Evolutionary conservation across 2,113 vertebrate genomes (phyloP), one percentile per base, ranked within the genome.

Genomic region (Monopterus albus): DNA sequence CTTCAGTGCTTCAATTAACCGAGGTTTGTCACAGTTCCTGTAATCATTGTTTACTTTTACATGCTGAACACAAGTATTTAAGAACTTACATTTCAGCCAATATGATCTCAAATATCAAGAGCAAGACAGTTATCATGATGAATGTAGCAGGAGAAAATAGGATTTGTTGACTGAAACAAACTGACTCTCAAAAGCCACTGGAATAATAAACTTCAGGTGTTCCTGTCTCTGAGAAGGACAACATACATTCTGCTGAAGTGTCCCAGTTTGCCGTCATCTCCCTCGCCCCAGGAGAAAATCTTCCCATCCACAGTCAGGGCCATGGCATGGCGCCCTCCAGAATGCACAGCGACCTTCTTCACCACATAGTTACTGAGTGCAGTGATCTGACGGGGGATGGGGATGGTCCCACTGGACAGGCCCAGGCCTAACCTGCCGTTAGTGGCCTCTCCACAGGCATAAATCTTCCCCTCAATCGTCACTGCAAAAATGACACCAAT

Each of bases 11-110:
- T 99, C 98, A 13, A 99, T 98, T 67, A 99, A 56, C 11, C 97
- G 93, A 5, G 98, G 98, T 60, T 99, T 99, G 89, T 99, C 98
- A 86, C 97, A 98, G 89, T 99, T 99, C 97, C 98, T 99, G n/a
- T 36, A 47, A 47, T 47, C 25, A 17, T 26, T 28, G 25, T 49
- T 49, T 49, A 8, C 25, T 26, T 49, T 28, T 9, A 49, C 14
- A 49, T 15, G 25, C 25, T 49, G 20, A 47, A 46, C 20, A 23
- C 9, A 23, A 46, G 6, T 5, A 23, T 23, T 45, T 21, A 20
- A 12, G 9, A 45, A 18, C 10, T 43, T 43, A 7, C 18, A 20
- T 43, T 46, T 46, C 43, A 23, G 43, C 20, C 43, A 12, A 23
- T 13, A 13, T 12, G 11, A 46, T 13, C 3, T 46, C 20, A 46